phyloP scores from a whole-genome alignment of 2,113 vertebrate genomes.

The Alouatta palliata region DNA sequence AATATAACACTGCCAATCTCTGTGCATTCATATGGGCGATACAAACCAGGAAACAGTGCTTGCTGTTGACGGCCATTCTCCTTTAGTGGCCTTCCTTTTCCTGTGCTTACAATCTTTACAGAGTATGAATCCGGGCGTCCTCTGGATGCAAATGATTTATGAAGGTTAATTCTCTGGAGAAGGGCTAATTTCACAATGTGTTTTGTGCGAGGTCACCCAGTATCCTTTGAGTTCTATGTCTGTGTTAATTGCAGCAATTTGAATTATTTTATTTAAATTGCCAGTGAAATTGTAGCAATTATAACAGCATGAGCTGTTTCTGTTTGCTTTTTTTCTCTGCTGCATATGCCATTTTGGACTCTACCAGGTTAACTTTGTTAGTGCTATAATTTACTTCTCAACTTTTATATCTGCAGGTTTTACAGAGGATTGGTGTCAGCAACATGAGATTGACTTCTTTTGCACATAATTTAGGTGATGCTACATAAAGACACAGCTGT shows the following conservation, averaged over 20 bases:
- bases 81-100: neutral
- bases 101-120: neutral
- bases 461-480: neutral
- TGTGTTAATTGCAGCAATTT: slow-evolving; percentile 77
- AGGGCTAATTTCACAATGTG: slow-evolving; percentile 31
- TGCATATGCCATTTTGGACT: slow-evolving; percentile 61
- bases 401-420: slow-evolving; percentile 39
- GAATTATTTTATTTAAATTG: slow-evolving; percentile 81
- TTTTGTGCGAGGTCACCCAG: slow-evolving; percentile 55
- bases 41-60: neutral
- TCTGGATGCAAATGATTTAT: slow-evolving; percentile 62
- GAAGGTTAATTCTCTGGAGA: slow-evolving; percentile 71
- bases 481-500: neutral
- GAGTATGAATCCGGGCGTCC: neutral
- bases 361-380: slow-evolving; percentile 75
- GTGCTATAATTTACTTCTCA: slow-evolving; percentile 63
- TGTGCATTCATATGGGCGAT: neutral
- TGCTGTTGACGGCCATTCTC: neutral
- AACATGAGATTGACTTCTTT: neutral
- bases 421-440: slow-evolving; percentile 16
- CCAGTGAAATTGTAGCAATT: slow-evolving; percentile 76
- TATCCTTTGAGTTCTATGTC: slow-evolving; percentile 62
- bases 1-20: neutral
- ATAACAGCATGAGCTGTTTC: slow-evolving; percentile 74
- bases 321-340: slow-evolving; percentile 66